These are phyloP conservation scores for Albula glossodonta DNA, from an alignment of 2,113 vertebrate species.

Conservation along the genomic window DNA sequence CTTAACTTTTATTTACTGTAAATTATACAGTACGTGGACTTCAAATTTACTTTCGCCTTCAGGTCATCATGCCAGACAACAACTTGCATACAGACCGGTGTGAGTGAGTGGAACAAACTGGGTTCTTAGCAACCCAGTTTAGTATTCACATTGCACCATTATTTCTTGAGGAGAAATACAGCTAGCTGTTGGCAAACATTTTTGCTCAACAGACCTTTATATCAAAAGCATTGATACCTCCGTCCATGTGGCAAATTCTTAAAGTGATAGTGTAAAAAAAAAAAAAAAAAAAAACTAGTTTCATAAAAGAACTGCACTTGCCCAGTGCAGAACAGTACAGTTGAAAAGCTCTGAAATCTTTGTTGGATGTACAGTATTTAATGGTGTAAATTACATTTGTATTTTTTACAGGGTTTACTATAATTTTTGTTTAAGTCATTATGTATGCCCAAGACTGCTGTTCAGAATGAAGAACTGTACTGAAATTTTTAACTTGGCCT, in stretches of 20 bases:
- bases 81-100: neutral
- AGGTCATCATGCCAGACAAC: neutral
- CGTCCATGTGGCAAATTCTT: neutral
- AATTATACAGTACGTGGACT: neutral
- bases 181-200: neutral
- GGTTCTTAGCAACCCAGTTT: neutral
- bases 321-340: slow-evolving; percentile 42
- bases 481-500: slow-evolving; percentile 35
- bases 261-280: neutral
- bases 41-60: neutral
- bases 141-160: neutral
- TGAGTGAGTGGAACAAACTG: neutral
- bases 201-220: neutral
- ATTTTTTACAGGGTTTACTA: slow-evolving; percentile 60
- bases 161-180: neutral
- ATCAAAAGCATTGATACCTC: slow-evolving; percentile 21
- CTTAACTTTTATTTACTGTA: neutral
- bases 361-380: slow-evolving; percentile 74
- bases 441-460: slow-evolving; percentile 53
- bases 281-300: neutral
- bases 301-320: slow-evolving; percentile 32
- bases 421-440: slow-evolving; percentile 43
- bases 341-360: slow-evolving; percentile 53
- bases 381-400: slow-evolving; percentile 72
- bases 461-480: slow-evolving; percentile 52